Percentiles rank a stretch among this genome's conserved stretches.
phyloP scores from a whole-genome alignment of 2,888 invertebrate species.

The Xestia c-nigrum region DNA sequence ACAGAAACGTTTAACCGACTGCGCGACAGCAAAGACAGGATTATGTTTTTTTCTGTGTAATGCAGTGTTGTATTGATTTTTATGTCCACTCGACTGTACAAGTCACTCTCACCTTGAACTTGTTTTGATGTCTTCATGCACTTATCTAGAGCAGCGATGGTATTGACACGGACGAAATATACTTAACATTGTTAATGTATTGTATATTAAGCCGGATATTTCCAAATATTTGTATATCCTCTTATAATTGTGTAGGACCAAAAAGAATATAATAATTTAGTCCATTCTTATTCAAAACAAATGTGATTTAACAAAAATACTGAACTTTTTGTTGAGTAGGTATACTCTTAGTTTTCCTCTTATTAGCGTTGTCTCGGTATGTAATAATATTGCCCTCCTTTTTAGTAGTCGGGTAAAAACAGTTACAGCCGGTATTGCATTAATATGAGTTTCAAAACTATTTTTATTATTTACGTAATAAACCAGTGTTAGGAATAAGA shows the following conservation, averaged over 20 bases:
- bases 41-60: not conserved
- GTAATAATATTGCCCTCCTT: not conserved
- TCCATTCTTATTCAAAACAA: too few relatives aligned
- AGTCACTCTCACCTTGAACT: slow-evolving; percentile 31
- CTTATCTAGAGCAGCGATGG: not conserved
- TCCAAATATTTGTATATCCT: not conserved
- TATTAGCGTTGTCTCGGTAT: not conserved
- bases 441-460: not conserved
- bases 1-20: not conserved
- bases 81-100: not conserved
- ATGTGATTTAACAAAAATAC: not conserved
- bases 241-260: not conserved
- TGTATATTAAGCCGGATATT: not conserved
- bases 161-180: not conserved
- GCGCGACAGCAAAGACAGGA: not conserved
- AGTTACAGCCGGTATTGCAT: not conserved
- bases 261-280: too few relatives aligned
- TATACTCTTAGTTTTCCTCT: not conserved
- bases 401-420: not conserved
- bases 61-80: slow-evolving; percentile 35
- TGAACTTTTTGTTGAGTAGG: too few relatives aligned
- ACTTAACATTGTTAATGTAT: too few relatives aligned
- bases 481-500: too few relatives aligned
- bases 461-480: too few relatives aligned
- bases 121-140: slow-evolving; percentile 17